Evolutionary conservation across 1,140 invertebrate genomes (phyloP), one percentile per base, ranked within the genome.

Genomic region (Brachionus rubens): DNA sequence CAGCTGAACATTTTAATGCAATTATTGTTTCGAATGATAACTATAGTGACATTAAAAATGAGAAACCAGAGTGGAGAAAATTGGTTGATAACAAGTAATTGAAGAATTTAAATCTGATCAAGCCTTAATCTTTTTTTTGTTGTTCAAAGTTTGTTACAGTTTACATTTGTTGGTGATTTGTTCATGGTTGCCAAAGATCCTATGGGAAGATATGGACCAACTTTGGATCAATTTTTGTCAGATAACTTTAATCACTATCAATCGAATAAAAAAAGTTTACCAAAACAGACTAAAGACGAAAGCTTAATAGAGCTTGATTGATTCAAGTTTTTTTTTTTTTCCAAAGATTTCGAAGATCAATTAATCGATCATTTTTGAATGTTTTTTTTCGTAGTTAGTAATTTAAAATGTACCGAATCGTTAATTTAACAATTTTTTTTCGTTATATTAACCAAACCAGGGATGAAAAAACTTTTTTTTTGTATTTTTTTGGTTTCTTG

Each of bases 121-220:
- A 26, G 2, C 16, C 16, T 59, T 36, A n/a, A 33, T 41, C 21
- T 36, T 59, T 59, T 30, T n/a, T n/a, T n/a, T n/a, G n/a, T n/a
- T n/a, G n/a, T 21, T 16, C 9, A 28, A 43, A 41, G 68, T 54
- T 36, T 72, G 28, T 77, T 85, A 26, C 79, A 79, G 77, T 84
- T 78, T 77, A 80, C 79, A 1, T 84, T 84, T 81, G 83, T 81
- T 43, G 80, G 80, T 19, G 82, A 85, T 78, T 79, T 80, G 50
- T 98, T 98, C 82, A 97, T 98, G 93, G 93, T 94, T 1, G 94
- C 95, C 0, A 93, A 97, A 81, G 96, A 98, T 86, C 96, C 96
- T 0, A 84, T 97, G 1, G 96, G 96, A 12, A 87, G 92, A 50
- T 77, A 90, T 50, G 95, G 95, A 0, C 95, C 95, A 0, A 92